Evolutionary conservation across 2,113 vertebrate genomes (phyloP).

Genomic region (Poicephalus meyeri): DNA sequence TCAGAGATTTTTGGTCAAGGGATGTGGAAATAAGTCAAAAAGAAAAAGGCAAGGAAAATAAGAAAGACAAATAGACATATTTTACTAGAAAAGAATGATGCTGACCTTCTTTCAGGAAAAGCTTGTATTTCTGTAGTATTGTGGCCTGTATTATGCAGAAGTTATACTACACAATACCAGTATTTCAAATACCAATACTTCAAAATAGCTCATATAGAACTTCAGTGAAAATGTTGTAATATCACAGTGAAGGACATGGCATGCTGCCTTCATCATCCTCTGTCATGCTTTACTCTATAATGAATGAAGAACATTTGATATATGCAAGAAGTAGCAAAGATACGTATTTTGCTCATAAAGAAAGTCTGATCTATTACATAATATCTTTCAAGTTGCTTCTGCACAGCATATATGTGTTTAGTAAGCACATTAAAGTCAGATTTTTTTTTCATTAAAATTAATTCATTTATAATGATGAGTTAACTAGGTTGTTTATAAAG

Average conservation of each 20-base stretch:
- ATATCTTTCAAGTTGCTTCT: background rate
- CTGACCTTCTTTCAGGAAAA: background rate
- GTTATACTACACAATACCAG: background rate
- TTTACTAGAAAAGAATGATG: background rate
- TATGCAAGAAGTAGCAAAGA: background rate
- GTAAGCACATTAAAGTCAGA: background rate
- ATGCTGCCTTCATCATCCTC: background rate
- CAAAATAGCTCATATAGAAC: background rate
- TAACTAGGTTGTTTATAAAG: constrained; percentile 7
- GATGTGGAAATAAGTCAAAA: background rate
- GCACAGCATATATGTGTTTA: background rate
- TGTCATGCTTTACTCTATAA: background rate
- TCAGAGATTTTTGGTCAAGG: background rate
- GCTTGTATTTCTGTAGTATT: background rate
- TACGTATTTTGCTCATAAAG: background rate
- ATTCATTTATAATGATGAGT: background rate
- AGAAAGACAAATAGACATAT: background rate
- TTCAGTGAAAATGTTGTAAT: background rate
- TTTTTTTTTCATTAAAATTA: background rate
- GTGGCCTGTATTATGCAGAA: background rate
- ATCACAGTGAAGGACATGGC: background rate
- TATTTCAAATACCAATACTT: background rate
- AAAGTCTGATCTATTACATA: background rate
- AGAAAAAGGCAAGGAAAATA: background rate
- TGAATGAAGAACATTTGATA: background rate